phyloP scores from a whole-genome alignment of 30 jellyfish, hydroid and myxozoan species.

The Cassiopea xamachana region DNA sequence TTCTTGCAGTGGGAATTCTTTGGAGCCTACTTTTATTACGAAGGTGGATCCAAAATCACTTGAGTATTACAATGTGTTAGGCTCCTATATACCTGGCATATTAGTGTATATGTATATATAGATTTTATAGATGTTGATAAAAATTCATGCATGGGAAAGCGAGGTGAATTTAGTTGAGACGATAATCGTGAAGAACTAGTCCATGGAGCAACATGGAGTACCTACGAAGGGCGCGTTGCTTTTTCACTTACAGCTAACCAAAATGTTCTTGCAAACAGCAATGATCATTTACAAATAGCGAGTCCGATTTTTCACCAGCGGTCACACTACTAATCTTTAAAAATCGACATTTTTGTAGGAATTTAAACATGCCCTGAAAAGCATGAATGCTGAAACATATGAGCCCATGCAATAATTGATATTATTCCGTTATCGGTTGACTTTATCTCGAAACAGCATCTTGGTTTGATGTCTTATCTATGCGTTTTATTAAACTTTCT shows the following conservation, averaged over 20 bases:
- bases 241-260: no score
- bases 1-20: no score
- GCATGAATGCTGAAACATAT: no score
- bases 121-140: constrained; percentile 65
- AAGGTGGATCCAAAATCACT: background rate
- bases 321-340: no score
- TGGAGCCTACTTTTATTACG: background rate
- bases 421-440: no score
- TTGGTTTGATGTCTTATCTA: background rate
- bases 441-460: background rate
- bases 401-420: no score
- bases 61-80: background rate
- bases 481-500: background rate
- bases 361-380: no score
- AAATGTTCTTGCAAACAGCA: no score
- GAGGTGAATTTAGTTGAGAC: background rate
- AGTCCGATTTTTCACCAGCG: no score
- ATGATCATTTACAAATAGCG: no score
- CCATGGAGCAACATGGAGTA: background rate
- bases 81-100: constrained; percentile 5
- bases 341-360: no score
- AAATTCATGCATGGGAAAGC: constrained; percentile 65
- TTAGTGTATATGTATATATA: constrained; percentile 52
- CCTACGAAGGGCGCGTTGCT: no score
- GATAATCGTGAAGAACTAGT: constrained; percentile 25